Evolutionary conservation across 2,797 vertebrate species (phyloP).

Genomic region (Pogonophryne albipinna): DNA sequence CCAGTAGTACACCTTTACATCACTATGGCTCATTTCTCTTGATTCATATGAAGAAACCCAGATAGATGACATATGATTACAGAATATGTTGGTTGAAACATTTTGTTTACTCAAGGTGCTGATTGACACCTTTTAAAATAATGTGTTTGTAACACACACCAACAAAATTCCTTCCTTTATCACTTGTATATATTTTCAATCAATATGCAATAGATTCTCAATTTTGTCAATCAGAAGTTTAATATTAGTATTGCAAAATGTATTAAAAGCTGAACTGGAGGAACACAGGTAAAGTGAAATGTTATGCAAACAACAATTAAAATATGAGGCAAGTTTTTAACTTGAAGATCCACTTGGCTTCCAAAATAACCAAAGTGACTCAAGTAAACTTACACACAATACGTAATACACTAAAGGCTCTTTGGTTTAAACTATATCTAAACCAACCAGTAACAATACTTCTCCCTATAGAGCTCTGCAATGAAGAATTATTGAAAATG

Average conservation of each 20-base stretch:
- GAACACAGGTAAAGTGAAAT: background rate
- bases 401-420: background rate
- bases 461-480: background rate
- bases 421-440: background rate
- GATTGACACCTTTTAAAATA: background rate
- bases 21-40: constrained; percentile 1
- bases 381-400: too few species aligned
- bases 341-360: background rate
- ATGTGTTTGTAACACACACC: background rate
- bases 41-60: background rate
- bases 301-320: background rate
- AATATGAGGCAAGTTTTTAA: background rate
- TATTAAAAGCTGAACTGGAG: background rate
- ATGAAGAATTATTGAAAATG: background rate
- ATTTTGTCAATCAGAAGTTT: background rate
- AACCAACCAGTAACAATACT: background rate
- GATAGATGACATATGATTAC: too few species aligned
- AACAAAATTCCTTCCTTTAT: too few species aligned
- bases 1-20: background rate
- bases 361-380: background rate
- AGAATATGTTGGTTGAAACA: background rate
- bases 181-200: background rate
- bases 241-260: background rate
- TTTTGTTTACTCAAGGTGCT: constrained; percentile 14
- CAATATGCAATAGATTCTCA: background rate